Evolutionary conservation across 2,113 vertebrate genomes (phyloP), one percentile per base, ranked within the genome.

Genomic region (Halcyon senegalensis): DNA sequence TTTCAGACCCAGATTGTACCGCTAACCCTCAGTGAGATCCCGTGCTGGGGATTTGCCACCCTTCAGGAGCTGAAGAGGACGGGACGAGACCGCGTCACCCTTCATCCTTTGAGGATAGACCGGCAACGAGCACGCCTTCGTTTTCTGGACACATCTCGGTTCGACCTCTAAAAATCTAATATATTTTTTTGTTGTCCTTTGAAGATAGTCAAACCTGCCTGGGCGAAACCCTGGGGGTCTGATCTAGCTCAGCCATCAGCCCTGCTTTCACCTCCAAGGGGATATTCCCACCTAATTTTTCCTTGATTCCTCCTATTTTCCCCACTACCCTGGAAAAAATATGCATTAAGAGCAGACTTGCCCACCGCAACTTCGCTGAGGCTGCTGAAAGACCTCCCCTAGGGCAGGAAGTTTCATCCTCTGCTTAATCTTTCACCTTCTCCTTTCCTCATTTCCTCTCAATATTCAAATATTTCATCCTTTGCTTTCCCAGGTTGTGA

Each of bases 1-100:
- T 83, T 86, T 16, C 93, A 96, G 96, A 64, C 48, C 58, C 7
- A 4, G 62, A 27, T n/a, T 72, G 51, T 13, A 10, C 13, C 3
- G 3, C 63, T 31, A 28, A 25, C 28, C 44, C 44, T 53, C 55
- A 23, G 79, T 6, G 79, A 70, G 79, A 62, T 4, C 79, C 44
- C 0, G 35, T 85, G 88, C 84, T 0, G 3, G 78, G 70, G 33
- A 69, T 12, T 53, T 1, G 1, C 7, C 25, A 7, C 16, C 9
- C 19, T 4, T 1, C 75, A 62, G 88, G 59, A 92, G 37, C 19
- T 2, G 2, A 10, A 24, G 7, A 89, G 53, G 44, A 27, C 44
- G 0, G 67, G 37, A 25, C 48, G 2, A 83, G 88, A 37, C 25
- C 0, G 1, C 1, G 0, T 5, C 0, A 0, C 21, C 9, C 44